These are phyloP conservation scores for Cephonodes hylas DNA, from an alignment of 2,888 invertebrate species.

Conservation along the genomic window DNA sequence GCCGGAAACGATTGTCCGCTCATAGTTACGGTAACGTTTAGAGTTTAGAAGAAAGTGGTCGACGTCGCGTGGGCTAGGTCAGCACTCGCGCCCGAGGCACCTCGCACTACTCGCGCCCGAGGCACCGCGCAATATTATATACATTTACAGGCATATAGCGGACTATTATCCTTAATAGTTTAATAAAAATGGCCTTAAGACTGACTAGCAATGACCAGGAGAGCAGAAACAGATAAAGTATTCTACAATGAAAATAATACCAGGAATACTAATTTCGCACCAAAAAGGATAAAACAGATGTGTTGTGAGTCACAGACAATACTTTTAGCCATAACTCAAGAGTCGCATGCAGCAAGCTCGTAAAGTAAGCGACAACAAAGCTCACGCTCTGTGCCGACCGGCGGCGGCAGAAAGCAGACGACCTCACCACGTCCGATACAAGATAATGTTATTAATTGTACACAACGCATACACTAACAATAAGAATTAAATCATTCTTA, in stretches of 20 bases:
- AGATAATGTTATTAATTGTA: not conserved
- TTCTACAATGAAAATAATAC: not conserved
- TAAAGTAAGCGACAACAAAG: not conserved
- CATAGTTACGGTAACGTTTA: constrained; percentile 79
- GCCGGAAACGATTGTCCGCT: constrained; percentile 77
- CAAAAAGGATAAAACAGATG: not conserved
- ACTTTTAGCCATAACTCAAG: not conserved
- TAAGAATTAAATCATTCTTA: too few species aligned
- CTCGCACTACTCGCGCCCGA: not conserved
- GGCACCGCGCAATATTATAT: not conserved
- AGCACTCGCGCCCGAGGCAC: constrained; percentile 43
- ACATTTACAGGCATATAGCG: not conserved
- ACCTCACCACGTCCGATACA: not conserved
- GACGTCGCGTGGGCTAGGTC: constrained; percentile 69
- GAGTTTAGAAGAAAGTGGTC: constrained; percentile 78
- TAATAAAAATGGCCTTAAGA: too few species aligned
- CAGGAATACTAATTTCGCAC: not conserved
- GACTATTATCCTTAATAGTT: too few species aligned
- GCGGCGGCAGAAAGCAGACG: not conserved
- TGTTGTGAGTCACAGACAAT: not conserved
- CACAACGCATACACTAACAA: too few species aligned
- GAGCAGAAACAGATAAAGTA: too few species aligned
- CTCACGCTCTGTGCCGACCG: not conserved
- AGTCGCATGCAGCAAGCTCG: not conserved
- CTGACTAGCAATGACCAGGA: too few species aligned